Base-by-base conservation (phyloP, 2,888 invertebrate species). In the Seira sanloemensis region DNA sequence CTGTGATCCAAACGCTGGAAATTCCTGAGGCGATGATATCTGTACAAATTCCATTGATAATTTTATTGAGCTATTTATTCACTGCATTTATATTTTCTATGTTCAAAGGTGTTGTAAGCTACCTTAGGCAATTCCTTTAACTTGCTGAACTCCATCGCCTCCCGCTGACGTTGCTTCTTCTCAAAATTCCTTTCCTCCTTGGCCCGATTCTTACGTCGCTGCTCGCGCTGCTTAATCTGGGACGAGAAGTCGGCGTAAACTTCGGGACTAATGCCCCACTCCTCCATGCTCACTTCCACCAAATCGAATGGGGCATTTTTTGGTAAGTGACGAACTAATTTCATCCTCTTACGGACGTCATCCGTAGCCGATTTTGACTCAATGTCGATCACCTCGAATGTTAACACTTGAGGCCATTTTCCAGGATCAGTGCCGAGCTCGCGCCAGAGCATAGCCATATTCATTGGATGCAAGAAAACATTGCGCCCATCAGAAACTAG, bases 401-500 rank as follows among this genome's bases (percentile, higher is more conserved):
- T 93, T 75, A 98, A 93, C 1, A 93, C 90, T 21, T 92, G 93
- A 62, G 98, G 98, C 76, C 96, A 95, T 77, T 94, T 92, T 80
- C 96, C 95, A 82, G 98, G 90, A 27, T 88, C 92, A 5, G 94
- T 93, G 5, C 97, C 97, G 92, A 97, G 98, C 80, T 96, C 95
- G 80, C 94, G 94, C 90, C 96, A 95, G 89, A 99, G 91, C 94
- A 98, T 96, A 84, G 96, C 95, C 7, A 96, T 95, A 91, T 98
- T 98, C 90, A 98, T 91, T 16, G 96, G 95, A 91, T 98, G 96
- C 85, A 98, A 92, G 91, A 96, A 99, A 77, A 98, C 94, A 91
- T 97, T 96, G 91, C 98, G 98, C 0, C 98, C 98, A 91, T 97
- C 97, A 65, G 94, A 93, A 88, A 97, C 97, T 96, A 92, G 92